A percentile compares a stretch with the other conserved stretches of the same genome.
Evolutionary conservation across 2,113 vertebrate genomes (phyloP).

Genomic region (Chamaetylas fuelleborni): DNA sequence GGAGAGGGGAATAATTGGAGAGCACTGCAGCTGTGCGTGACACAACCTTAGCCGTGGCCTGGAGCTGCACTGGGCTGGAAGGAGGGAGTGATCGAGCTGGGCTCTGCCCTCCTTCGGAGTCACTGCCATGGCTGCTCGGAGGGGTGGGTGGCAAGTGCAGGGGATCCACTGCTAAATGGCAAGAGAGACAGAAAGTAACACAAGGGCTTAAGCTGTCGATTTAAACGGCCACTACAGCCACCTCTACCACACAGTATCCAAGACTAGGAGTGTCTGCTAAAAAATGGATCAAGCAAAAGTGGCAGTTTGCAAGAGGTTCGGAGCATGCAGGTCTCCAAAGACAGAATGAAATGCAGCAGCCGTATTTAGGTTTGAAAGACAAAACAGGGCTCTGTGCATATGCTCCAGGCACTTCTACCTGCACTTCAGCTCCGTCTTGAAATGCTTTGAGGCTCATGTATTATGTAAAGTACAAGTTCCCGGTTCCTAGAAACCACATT

Average conservation of each 20-base stretch:
- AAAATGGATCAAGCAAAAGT: background rate
- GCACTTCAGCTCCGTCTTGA: background rate
- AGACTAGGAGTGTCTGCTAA: background rate
- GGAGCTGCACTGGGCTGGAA: conserved; percentile 80
- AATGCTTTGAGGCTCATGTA: background rate
- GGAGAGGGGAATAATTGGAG: conserved; percentile 92
- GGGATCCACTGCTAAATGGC: conserved; percentile 74
- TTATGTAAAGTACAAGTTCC: background rate
- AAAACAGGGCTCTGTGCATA: background rate
- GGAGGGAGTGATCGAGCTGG: conserved; percentile 86
- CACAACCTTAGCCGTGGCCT: conserved; percentile 75
- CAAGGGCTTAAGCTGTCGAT: background rate
- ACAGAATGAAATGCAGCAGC: background rate
- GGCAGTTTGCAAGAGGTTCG: background rate
- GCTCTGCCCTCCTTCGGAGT: conserved; percentile 94
- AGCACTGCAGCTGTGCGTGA: conserved; percentile 82
- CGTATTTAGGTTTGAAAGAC: conserved; percentile 22
- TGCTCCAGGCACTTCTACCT: conserved; percentile 11
- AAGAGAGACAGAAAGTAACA: conserved; percentile 5
- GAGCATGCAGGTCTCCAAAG: background rate
- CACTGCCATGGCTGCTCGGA: conserved; percentile 94
- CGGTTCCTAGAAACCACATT: background rate
- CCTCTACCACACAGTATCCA: background rate
- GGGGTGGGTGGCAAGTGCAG: conserved; percentile 95
- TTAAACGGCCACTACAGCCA: background rate